Conservation (phyloP, 1,140 invertebrate species). For the Brachionus asplanchnoidis region DNA sequence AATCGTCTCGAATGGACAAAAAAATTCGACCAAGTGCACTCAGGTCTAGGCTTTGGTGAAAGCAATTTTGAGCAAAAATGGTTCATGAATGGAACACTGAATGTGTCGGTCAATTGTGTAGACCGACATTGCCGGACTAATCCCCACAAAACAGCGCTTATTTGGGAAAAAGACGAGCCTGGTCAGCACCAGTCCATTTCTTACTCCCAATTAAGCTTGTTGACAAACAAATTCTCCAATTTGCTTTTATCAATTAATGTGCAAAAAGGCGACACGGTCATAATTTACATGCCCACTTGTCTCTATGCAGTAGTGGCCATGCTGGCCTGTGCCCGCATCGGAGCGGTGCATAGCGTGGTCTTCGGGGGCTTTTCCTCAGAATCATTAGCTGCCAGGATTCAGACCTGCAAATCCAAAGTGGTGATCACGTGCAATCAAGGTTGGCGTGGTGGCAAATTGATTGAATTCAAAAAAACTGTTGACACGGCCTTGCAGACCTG, state of each 20-base stretch:
- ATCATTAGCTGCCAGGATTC: constrained; percentile 60
- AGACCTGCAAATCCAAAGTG: constrained; percentile 55
- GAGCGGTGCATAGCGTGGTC: constrained; percentile 62
- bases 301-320: constrained; percentile 59
- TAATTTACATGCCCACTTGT: constrained; percentile 60
- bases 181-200: constrained; percentile 55
- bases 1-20: constrained; percentile 56
- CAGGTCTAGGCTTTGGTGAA: constrained; percentile 54
- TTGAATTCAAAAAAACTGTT: constrained; percentile 60
- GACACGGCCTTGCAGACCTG: constrained; percentile 58
- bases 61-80: constrained; percentile 48
- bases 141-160: constrained; percentile 58
- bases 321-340: constrained; percentile 60
- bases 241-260: constrained; percentile 56
- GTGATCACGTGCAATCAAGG: constrained; percentile 60
- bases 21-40: constrained; percentile 54
- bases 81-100: constrained; percentile 59
- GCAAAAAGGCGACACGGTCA: constrained; percentile 60
- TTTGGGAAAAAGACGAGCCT: constrained; percentile 63
- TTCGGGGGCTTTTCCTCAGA: constrained; percentile 65
- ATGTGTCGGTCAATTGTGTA: constrained; percentile 61
- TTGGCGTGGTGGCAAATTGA: constrained; percentile 58
- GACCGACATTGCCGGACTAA: constrained; percentile 57
- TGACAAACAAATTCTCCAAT: constrained; percentile 58
- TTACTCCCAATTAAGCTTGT: constrained; percentile 51